These are phyloP conservation scores for Enteromius treurensis DNA, from an alignment of 2,797 vertebrate genomes.

Conservation along the genomic window DNA sequence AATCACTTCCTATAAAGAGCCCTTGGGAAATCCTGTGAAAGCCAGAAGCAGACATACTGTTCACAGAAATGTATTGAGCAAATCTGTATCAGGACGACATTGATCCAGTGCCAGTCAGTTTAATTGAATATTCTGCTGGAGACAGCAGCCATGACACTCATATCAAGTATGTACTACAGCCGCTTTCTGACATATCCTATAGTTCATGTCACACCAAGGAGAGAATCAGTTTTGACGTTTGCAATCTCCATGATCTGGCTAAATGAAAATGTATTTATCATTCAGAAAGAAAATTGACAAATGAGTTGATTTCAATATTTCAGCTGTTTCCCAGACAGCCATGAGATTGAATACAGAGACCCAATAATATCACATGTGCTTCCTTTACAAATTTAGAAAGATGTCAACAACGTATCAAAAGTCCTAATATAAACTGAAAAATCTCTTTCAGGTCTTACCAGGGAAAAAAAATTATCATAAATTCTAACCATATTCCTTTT, in stretches of 20 bases:
- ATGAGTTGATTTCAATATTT: constrained; percentile 12
- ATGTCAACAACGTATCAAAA: neutral
- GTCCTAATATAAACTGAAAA: neutral
- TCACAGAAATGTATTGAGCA: constrained; percentile 1
- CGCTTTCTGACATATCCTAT: constrained; percentile 1
- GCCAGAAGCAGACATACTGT: neutral
- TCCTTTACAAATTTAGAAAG: neutral
- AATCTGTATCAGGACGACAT: constrained; percentile 28
- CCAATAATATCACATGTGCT: neutral
- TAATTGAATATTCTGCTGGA: constrained; percentile 29
- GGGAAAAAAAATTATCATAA: neutral
- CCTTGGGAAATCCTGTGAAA: constrained; percentile 4
- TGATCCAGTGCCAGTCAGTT: constrained; percentile 23
- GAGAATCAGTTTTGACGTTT: constrained; percentile 27
- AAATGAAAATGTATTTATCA: constrained; percentile 16
- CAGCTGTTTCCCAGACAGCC: constrained; percentile 16
- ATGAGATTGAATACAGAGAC: neutral
- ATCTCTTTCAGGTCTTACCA: neutral
- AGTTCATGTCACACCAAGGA: neutral
- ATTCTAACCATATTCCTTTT: neutral
- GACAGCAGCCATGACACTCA: neutral
- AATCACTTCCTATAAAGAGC: neutral
- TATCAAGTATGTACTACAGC: neutral
- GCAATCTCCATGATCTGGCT: constrained; percentile 19
- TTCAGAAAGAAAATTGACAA: constrained; percentile 5